phyloP scores from a whole-genome alignment of 2,888 invertebrate genomes.

The Leucoptera coffeella region DNA sequence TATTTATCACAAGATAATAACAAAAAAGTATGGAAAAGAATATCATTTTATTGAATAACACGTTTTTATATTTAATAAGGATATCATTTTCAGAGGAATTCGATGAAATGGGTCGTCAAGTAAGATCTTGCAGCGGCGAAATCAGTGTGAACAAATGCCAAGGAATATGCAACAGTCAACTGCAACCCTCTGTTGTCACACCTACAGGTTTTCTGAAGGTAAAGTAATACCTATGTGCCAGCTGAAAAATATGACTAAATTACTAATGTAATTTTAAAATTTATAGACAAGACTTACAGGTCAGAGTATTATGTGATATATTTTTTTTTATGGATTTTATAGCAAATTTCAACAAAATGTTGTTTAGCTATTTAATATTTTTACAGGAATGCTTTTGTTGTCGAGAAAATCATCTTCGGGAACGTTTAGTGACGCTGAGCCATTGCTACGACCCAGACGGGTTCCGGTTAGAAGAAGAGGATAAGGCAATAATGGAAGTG shows the following conservation, averaged over 20 bases:
- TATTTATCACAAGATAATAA: constrained; percentile 1
- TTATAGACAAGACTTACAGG: no score
- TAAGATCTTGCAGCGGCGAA: constrained; percentile 84
- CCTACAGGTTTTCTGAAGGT: constrained; percentile 87
- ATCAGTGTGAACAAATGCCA: constrained; percentile 90
- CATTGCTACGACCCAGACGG: constrained; percentile 90
- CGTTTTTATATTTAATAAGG: constrained; percentile 4
- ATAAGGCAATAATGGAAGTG: constrained; percentile 71
- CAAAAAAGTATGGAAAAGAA: constrained; percentile 2
- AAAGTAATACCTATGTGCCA: constrained; percentile 7
- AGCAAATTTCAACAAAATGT: no score
- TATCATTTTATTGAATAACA: constrained; percentile 4
- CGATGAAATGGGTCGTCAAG: constrained; percentile 76
- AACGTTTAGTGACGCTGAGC: constrained; percentile 69
- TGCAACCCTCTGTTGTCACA: constrained; percentile 84
- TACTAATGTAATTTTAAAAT: no score
- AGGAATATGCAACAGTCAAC: constrained; percentile 86
- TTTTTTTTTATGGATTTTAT: no score
- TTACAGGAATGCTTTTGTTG: constrained; percentile 88
- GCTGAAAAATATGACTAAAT: no score
- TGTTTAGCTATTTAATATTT: no score
- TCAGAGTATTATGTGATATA: no score
- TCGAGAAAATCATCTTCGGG: constrained; percentile 78
- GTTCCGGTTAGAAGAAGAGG: constrained; percentile 62
- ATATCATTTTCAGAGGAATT: constrained; percentile 66